Evolutionary conservation across 2,888 invertebrate species (phyloP), one percentile per base, ranked within the genome.

Genomic region (Cheilosia soror): DNA sequence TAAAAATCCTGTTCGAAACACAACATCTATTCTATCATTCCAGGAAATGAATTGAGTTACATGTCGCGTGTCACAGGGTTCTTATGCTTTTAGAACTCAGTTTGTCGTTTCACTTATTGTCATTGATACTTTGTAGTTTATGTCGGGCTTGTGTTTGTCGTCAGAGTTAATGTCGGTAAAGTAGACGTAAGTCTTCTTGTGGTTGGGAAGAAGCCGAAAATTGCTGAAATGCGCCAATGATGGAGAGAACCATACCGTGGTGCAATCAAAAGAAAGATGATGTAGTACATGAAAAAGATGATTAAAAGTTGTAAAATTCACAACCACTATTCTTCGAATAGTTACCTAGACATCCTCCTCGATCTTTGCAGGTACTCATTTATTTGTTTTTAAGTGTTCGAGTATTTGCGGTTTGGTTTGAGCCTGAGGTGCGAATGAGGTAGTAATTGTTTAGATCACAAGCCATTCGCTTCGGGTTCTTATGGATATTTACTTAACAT

Each of bases 341-440:
- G 20, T 2, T 20, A 20, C 20, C 20, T 20, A n/a, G n/a, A n/a
- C n/a, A n/a, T n/a, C 53, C 47, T 44, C 60, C 60, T 66, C 55
- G 65, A 60, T 71, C 42, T 72, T 78, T 62, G 9, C 33, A 9
- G 9, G 37, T 51, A 7, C 78, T 51, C 57, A 51, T 44, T 83
- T 79, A 75, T 69, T 79, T 79, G 63, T 79, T 84, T 83, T 69
- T 40, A 73, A 79, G 73, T 65, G 68, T n/a, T n/a, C n/a, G n/a
- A n/a, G n/a, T 79, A 47, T 15, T 15, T 15, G 68, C 63, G 69
- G 79, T 75, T 82, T 72, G 27, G 40, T 53, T n/a, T 31, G 25
- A 62, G 63, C 47, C 20, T 31, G 25, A 62, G 63, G 73, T 79
- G 73, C 55, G 49, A 63, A 63, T 73, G 66, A 31, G 55, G 42